phyloP scores from a whole-genome alignment of 2,888 invertebrate genomes.

The Temnothorax unifasciatus region DNA sequence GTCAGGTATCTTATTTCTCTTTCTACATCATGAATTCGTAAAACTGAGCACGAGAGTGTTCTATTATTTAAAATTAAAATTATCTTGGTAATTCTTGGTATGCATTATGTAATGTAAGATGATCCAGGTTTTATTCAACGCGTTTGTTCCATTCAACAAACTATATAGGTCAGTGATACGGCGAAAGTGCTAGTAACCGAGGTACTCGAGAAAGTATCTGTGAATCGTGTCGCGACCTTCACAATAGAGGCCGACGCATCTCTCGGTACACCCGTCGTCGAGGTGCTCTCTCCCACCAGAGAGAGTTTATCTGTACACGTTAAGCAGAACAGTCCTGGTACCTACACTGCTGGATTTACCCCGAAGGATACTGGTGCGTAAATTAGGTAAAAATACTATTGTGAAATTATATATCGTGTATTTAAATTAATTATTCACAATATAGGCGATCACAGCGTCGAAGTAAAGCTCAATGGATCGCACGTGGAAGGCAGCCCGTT shows the following conservation, averaged over 20 bases:
- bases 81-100: background rate
- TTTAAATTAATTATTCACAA: slow-evolving; percentile 7
- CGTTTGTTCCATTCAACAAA: background rate
- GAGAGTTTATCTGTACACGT: slow-evolving; percentile 92
- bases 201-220: slow-evolving; percentile 95
- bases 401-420: slow-evolving; percentile 9
- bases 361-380: slow-evolving; percentile 94
- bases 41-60: background rate
- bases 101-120: background rate
- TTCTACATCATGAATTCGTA: background rate
- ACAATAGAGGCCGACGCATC: slow-evolving; percentile 94
- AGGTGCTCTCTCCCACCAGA: slow-evolving; percentile 88
- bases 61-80: slow-evolving; percentile 20
- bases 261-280: slow-evolving; percentile 90
- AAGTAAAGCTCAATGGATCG: slow-evolving; percentile 91
- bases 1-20: slow-evolving; percentile 84
- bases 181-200: slow-evolving; percentile 91
- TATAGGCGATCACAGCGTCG: slow-evolving; percentile 94
- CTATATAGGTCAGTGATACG: slow-evolving; percentile 82
- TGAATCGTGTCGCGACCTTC: slow-evolving; percentile 94
- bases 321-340: slow-evolving; percentile 92
- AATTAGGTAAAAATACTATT: background rate
- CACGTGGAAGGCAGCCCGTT: slow-evolving; percentile 98
- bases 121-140: background rate
- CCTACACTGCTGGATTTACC: slow-evolving; percentile 95